Evolutionary conservation across 2,888 invertebrate species (phyloP).

Genomic region (Polyommatus iphigenia): DNA sequence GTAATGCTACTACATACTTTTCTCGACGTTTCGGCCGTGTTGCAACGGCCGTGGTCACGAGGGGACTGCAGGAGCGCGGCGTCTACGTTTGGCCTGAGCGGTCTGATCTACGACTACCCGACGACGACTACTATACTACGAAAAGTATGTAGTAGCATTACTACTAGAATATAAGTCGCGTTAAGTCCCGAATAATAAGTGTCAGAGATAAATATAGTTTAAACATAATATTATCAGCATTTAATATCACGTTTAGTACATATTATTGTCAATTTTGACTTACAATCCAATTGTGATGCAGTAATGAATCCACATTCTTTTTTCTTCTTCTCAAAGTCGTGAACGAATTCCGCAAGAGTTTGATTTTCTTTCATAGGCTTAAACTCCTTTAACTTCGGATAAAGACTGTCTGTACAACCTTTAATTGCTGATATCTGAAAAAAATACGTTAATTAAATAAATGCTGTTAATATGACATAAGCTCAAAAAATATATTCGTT

Average conservation of each 20-base stretch:
- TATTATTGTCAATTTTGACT: slow-evolving; percentile 28
- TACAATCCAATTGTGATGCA: slow-evolving; percentile 61
- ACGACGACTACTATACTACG: no score
- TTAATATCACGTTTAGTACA: not conserved
- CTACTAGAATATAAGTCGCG: no score
- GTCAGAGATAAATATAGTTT: not conserved
- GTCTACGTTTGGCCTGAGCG: no score
- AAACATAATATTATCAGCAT: not conserved
- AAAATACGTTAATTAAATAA: not conserved
- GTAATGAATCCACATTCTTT: slow-evolving; percentile 58
- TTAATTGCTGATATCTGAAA: slow-evolving; percentile 83
- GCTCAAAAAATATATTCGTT: no score
- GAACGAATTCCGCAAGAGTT: slow-evolving; percentile 70
- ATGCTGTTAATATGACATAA: no score
- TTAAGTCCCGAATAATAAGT: no score
- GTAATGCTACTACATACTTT: no score
- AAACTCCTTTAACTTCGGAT: slow-evolving; percentile 77
- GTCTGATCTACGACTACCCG: no score
- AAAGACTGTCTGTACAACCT: slow-evolving; percentile 72
- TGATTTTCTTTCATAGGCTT: slow-evolving; percentile 72
- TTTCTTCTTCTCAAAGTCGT: slow-evolving; percentile 68
- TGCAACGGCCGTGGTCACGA: no score
- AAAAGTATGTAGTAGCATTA: no score
- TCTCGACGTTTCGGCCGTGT: no score
- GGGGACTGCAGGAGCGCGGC: no score